Evolutionary conservation across 2,113 vertebrate genomes (phyloP), one percentile per base, ranked within the genome.

Genomic region (Tragulus kanchil): DNA sequence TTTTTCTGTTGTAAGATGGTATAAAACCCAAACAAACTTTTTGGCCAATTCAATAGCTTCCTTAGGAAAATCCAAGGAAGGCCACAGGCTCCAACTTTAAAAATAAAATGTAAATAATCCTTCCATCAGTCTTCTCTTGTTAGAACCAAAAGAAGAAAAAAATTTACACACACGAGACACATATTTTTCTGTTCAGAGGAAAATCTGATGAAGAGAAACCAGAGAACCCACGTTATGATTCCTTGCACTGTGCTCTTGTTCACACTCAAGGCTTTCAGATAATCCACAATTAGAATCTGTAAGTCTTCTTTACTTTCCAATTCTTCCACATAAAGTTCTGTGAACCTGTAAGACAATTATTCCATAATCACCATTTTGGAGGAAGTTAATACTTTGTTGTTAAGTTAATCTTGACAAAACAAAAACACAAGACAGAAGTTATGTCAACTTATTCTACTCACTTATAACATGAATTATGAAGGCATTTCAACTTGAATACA

Each of bases 261-360:
- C 73, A 99, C 95, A 97, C 99, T 99, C 97, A 99, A 97, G 65
- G 99, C 98, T 98, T 99, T 99, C 71, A 99, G 98, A 98, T 99
- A 99, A 98, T 99, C 99, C 58, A 98, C 98, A 45, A 99, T 98
- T 95, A 99, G 99, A 98, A 99, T 97, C 0, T 99, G 98, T 96
- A 99, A 98, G 95, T 99, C 99, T 90, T 98, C 99, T 96, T 99
- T 99, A 89, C 98, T 99, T 98, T 99, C 99, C 88, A 99, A 90
- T 98, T 99, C 99, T 97, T 99, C 99, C 58, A 99, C 98, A 52
- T 99, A 99, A 93, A 99, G 98, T 98, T 99, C 99, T 89, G 99
- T 99, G 96, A 99, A 99, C 95, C 99, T 99, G 4, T 8, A 95
- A 97, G 19, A 97, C 3, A 88, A 92, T 65, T 25, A 97, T 85